Conservation (phyloP, 2,113 vertebrate genomes). For the Bujurquina vittata region DNA sequence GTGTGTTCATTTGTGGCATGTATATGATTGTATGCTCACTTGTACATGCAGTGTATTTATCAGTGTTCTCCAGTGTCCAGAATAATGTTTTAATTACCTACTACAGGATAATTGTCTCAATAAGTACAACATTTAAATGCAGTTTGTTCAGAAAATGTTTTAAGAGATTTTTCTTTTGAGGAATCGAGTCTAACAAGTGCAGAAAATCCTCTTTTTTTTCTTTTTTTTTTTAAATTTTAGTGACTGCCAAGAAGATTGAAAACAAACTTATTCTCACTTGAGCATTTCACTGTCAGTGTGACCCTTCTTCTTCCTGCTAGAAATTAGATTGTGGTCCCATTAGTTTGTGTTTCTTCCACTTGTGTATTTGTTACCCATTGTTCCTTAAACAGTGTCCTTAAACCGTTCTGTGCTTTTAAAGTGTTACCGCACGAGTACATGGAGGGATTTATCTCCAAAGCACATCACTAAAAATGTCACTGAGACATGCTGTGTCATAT, state of each 20-base stretch:
- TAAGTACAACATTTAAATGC: neutral
- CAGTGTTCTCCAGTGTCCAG: neutral
- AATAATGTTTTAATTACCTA: neutral
- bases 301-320: neutral
- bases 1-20: neutral
- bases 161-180: neutral
- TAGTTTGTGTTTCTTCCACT: neutral
- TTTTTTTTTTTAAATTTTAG: neutral
- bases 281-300: neutral
- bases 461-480: neutral
- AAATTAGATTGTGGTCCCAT: neutral
- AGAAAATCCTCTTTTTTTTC: neutral
- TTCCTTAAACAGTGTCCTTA: neutral
- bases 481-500: constrained; percentile 11
- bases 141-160: neutral
- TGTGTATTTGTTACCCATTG: neutral
- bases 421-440: neutral
- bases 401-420: neutral
- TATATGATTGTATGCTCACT: neutral
- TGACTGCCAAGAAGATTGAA: neutral
- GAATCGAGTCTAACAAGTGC: neutral
- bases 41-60: constrained; percentile 9
- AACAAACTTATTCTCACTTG: neutral
- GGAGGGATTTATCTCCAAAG: neutral
- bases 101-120: neutral